Conservation (phyloP, 23 tunicate species). For the Phallusia fumigata region DNA sequence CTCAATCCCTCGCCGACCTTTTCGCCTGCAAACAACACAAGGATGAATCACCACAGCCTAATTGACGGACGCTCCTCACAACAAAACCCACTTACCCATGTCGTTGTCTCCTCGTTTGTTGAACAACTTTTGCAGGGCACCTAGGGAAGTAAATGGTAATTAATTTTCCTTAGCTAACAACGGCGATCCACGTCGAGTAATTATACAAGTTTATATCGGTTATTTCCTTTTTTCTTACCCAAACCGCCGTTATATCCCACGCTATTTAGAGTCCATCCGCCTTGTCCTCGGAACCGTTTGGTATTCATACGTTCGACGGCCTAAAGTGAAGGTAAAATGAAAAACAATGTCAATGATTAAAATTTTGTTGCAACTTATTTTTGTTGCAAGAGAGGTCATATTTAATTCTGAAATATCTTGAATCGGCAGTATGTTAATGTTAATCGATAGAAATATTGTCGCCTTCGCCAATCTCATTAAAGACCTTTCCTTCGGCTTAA, state of each 20-base stretch:
- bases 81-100: not conserved
- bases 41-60: too few relatives aligned
- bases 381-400: not conserved
- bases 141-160: not conserved
- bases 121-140: not conserved
- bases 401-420: too few relatives aligned
- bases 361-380: not conserved
- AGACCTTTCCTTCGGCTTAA: too few relatives aligned
- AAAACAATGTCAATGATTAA: not conserved
- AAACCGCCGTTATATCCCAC: conserved; percentile 59
- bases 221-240: conserved; percentile 36
- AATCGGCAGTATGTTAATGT: too few relatives aligned
- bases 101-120: conserved; percentile 1
- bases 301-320: conserved; percentile 2
- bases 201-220: too few relatives aligned
- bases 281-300: conserved; percentile 37
- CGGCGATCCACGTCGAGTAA: too few relatives aligned
- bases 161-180: too few relatives aligned
- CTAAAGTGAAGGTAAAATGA: not conserved
- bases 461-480: too few relatives aligned
- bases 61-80: too few relatives aligned
- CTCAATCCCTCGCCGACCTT: not conserved
- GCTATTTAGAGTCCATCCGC: conserved; percentile 66
- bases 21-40: not conserved
- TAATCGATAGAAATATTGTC: too few relatives aligned